Base-by-base conservation (phyloP, 2,797 vertebrate genomes). In the Epinephelus malabaricus region DNA sequence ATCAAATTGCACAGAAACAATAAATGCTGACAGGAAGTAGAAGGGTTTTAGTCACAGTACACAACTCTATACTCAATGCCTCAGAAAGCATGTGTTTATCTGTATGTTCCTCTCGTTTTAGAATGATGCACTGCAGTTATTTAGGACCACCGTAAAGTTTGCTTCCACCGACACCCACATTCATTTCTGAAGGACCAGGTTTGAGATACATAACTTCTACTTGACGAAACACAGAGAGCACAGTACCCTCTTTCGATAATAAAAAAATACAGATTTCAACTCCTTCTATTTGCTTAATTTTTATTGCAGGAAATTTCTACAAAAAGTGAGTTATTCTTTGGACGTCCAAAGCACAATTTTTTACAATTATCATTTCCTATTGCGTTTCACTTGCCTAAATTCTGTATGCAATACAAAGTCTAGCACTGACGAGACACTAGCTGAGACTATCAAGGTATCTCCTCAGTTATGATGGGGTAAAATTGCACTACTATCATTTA, bases 401-500 rank as follows among this genome's bases (percentile, higher is more conserved):
- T 95, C 92, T 92, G 90, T 94, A 95, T 94, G 95, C 95, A 95
- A 96, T 95, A 95, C 82, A 85, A 94, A 90, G 90, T 90, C 82
- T 89, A 92, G 78, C 87, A 92, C 84, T 89, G 74, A 89, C 54
- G 23, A 90, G 84, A 93, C 85, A 88, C 87, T 90, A 83, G 89
- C 86, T 89, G 90, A 92, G 94, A 94, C 91, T 94, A 93, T 93
- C 91, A 92, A 90, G 78, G 69, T 73, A 91, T 86, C 89, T 89
- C 88, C 89, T 94, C 89, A 73, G 86, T 89, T 88, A 72, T 87
- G 87, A 86, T 68, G 91, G 92, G 84, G 90, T 92, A 89, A 86
- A 92, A 93, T 94, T 96, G 95, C 96, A 96, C 95, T 96, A 94
- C 76, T 92, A 91, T 93, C 59, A 84, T 94, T 95, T 94, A 66